These are phyloP conservation scores for Drosophila lacteicornis DNA, from an alignment of 1,140 invertebrate species.

Conservation along the genomic window DNA sequence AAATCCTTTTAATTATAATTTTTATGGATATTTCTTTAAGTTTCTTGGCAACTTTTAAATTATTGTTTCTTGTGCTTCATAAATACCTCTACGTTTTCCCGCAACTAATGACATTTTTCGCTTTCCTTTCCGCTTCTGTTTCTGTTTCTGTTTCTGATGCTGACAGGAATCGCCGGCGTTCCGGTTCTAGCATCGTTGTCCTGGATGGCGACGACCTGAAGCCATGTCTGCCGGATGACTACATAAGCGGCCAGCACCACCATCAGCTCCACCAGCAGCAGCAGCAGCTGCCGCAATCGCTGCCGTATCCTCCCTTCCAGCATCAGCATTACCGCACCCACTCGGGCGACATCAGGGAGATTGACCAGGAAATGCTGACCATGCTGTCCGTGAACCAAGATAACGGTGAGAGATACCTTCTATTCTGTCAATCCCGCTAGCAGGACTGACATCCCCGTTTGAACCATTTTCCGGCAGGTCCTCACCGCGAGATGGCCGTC, in stretches of 20 bases:
- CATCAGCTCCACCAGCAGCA: slow-evolving; percentile 51
- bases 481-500: slow-evolving; percentile 98
- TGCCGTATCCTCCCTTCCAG: slow-evolving; percentile 52
- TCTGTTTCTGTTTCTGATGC: not conserved
- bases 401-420: slow-evolving; percentile 86
- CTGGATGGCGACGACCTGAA: slow-evolving; percentile 87
- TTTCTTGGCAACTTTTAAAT: not conserved
- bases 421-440: too few relatives aligned
- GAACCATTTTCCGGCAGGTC: slow-evolving; percentile 86
- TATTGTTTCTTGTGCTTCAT: not conserved
- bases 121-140: not conserved
- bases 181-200: slow-evolving; percentile 89
- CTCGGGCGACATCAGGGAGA: slow-evolving; percentile 84
- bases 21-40: not conserved
- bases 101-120: not conserved
- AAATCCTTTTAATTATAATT: not conserved
- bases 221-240: slow-evolving; percentile 85
- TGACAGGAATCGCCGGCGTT: slow-evolving; percentile 88
- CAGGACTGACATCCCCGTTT: not conserved
- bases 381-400: slow-evolving; percentile 89
- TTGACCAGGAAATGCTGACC: slow-evolving; percentile 89
- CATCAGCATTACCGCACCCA: slow-evolving; percentile 76
- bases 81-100: not conserved
- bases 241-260: slow-evolving; percentile 78
- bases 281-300: slow-evolving; percentile 52